phyloP scores from a whole-genome alignment of 2,888 invertebrate species.

The Osmoderma eremita region DNA sequence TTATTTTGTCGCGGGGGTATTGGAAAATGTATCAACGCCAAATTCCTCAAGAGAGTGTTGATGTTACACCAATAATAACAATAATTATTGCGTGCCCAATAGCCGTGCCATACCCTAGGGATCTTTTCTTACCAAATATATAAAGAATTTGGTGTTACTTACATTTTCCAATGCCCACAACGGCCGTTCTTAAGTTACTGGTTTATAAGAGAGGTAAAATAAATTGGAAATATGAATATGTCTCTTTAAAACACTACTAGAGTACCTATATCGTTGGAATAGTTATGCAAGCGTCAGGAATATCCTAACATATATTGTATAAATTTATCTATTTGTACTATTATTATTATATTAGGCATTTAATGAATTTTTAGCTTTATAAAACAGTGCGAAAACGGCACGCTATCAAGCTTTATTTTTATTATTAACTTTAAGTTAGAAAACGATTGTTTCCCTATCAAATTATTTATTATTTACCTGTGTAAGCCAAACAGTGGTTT shows the following conservation, averaged over 20 bases:
- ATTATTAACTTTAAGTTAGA: slow-evolving; percentile 15
- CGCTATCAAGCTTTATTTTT: slow-evolving; percentile 36
- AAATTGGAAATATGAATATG: slow-evolving; percentile 35
- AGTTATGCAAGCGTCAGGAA: slow-evolving; percentile 47
- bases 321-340: slow-evolving; percentile 63
- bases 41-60: slow-evolving; percentile 20
- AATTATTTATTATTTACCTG: slow-evolving; percentile 28
- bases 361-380: slow-evolving; percentile 42
- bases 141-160: neutral
- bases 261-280: slow-evolving; percentile 63
- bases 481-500: slow-evolving; percentile 9
- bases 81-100: slow-evolving; percentile 27
- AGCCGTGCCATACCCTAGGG: slow-evolving; percentile 39
- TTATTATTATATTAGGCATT: slow-evolving; percentile 61
- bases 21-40: slow-evolving; percentile 1
- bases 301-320: slow-evolving; percentile 58
- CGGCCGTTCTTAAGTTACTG: slow-evolving; percentile 4
- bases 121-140: slow-evolving; percentile 32
- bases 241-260: slow-evolving; percentile 59
- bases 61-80: slow-evolving; percentile 1
- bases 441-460: slow-evolving; percentile 25
- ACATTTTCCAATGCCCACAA: neutral
- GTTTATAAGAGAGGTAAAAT: slow-evolving; percentile 25
- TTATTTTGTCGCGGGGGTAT: neutral
- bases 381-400: slow-evolving; percentile 43